phyloP scores from a whole-genome alignment of 1,140 invertebrate genomes.

The Caerostris darwini region DNA sequence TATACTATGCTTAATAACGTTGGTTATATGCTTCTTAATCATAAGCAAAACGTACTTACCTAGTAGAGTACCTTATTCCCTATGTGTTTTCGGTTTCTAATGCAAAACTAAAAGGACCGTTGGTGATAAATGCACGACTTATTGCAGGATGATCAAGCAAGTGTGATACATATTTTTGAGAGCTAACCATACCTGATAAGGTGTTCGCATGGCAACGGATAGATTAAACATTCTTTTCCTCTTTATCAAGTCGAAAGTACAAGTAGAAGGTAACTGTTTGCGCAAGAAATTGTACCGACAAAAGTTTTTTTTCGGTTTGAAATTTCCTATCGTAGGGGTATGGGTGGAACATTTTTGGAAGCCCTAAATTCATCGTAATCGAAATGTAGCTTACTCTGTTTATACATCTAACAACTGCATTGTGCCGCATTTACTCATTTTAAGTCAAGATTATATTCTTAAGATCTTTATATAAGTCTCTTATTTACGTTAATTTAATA shows the following conservation, averaged over 20 bases:
- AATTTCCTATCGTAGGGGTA: not conserved
- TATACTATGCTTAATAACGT: no score
- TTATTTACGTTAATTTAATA: no score
- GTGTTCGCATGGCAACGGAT: slow-evolving; percentile 45
- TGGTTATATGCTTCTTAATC: no score
- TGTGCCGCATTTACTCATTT: no score
- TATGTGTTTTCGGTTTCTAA: slow-evolving; percentile 65
- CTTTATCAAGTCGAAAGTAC: slow-evolving; percentile 69
- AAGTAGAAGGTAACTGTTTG: slow-evolving; percentile 68
- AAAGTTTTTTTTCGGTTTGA: slow-evolving; percentile 22
- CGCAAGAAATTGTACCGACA: slow-evolving; percentile 54
- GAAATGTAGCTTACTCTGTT: no score
- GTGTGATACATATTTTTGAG: slow-evolving; percentile 57
- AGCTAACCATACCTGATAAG: slow-evolving; percentile 47
- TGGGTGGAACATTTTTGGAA: not conserved
- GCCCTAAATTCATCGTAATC: not conserved
- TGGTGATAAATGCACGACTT: slow-evolving; percentile 50
- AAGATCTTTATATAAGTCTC: no score
- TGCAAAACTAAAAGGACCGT: slow-evolving; percentile 60
- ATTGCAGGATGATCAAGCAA: slow-evolving; percentile 51
- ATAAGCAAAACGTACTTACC: slow-evolving; percentile 8
- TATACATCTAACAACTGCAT: no score
- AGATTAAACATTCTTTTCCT: slow-evolving; percentile 59
- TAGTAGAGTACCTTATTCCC: not conserved
- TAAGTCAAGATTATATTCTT: no score